These are phyloP conservation scores for Cryptocheilus praepositus DNA, from an alignment of 2,888 invertebrate genomes.

Conservation along the genomic window DNA sequence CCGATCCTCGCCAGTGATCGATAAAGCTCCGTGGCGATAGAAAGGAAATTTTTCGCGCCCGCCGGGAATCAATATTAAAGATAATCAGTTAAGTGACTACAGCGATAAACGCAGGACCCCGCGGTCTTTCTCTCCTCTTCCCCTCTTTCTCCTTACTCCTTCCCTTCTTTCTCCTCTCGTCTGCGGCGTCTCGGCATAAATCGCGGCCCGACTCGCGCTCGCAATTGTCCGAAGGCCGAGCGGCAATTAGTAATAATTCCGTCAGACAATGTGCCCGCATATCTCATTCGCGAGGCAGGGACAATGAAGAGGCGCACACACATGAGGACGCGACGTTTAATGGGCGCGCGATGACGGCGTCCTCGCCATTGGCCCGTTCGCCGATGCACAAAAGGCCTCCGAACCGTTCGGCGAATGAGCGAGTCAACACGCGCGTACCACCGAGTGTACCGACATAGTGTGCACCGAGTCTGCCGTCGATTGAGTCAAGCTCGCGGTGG, in stretches of 20 bases:
- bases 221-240: constrained; percentile 60
- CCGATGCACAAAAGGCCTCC: constrained; percentile 34
- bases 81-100: too few relatives aligned
- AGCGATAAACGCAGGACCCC: too few relatives aligned
- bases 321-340: constrained; percentile 30
- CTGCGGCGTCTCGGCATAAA: too few relatives aligned
- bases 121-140: not conserved
- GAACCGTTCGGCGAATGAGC: constrained; percentile 23
- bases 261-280: constrained; percentile 66
- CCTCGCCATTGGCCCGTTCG: constrained; percentile 31
- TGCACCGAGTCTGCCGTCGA: too few relatives aligned
- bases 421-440: too few relatives aligned
- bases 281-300: constrained; percentile 49
- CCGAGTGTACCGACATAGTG: too few relatives aligned
- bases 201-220: not conserved
- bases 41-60: too few relatives aligned
- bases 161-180: not conserved
- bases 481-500: too few relatives aligned
- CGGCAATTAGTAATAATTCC: constrained; percentile 68
- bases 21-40: too few relatives aligned
- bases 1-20: too few relatives aligned
- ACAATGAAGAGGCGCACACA: constrained; percentile 40
- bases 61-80: too few relatives aligned
- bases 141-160: not conserved
- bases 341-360: constrained; percentile 36